phyloP scores from a whole-genome alignment of 1,140 invertebrate species.

The Brachionus paranguensis region DNA sequence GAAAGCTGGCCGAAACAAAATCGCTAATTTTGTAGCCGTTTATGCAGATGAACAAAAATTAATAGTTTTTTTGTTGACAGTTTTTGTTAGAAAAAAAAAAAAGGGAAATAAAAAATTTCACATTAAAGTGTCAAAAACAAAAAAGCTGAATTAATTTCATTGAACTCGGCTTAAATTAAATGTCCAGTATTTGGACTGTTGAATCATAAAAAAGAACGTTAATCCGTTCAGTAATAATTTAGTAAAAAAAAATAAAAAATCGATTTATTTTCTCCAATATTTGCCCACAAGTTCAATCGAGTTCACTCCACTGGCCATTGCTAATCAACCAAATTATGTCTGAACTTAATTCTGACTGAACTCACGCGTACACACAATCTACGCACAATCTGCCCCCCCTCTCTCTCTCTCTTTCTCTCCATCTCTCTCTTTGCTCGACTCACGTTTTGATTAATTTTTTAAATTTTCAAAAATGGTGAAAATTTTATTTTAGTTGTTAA shows the following conservation, averaged over 20 bases:
- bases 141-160: background rate
- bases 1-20: too few relatives aligned
- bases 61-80: too few relatives aligned
- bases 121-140: background rate
- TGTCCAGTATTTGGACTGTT: background rate
- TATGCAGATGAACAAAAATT: too few relatives aligned
- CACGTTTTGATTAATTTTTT: background rate
- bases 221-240: background rate
- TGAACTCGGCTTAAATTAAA: background rate
- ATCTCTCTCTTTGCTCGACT: background rate
- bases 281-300: background rate
- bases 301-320: background rate
- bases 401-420: background rate
- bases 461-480: slow-evolving; percentile 1
- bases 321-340: background rate
- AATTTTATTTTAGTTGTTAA: background rate
- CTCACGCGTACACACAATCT: background rate
- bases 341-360: background rate
- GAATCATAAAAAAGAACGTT: background rate
- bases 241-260: background rate
- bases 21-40: too few relatives aligned
- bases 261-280: background rate
- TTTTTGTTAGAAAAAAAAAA: background rate
- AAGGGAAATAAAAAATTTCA: background rate
- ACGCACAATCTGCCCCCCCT: background rate